phyloP scores from a whole-genome alignment of 2,888 invertebrate species.

The Clanis bilineata region DNA sequence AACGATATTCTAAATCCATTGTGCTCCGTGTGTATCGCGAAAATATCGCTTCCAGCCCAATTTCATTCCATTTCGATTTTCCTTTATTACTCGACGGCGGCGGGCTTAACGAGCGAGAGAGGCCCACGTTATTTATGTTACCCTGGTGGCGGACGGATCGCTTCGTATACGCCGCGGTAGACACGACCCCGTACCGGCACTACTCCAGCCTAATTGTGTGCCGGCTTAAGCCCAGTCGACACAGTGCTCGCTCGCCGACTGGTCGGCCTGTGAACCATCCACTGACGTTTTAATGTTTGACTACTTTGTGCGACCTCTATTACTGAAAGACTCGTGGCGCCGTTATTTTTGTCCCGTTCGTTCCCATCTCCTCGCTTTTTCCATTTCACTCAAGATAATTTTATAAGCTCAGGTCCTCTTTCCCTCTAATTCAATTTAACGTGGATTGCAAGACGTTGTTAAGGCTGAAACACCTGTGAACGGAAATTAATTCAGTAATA shows the following conservation, averaged over 20 bases:
- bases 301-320: conserved; percentile 36
- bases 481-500: neutral
- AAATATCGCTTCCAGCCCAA: conserved; percentile 79
- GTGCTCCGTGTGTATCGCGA: conserved; percentile 70
- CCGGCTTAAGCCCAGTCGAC: conserved; percentile 69
- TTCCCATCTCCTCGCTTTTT: neutral
- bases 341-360: neutral
- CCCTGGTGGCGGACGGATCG: conserved; percentile 79
- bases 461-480: neutral
- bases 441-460: neutral
- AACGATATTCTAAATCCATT: conserved; percentile 73
- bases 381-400: conserved; percentile 11
- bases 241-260: conserved; percentile 44
- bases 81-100: conserved; percentile 81
- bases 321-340: neutral
- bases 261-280: conserved; percentile 36
- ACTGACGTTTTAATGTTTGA: conserved; percentile 63
- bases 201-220: conserved; percentile 75
- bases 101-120: conserved; percentile 79
- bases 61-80: conserved; percentile 82
- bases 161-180: conserved; percentile 73
- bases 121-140: conserved; percentile 79
- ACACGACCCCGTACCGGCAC: conserved; percentile 64
- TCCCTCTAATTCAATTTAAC: conserved; percentile 4
- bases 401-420: conserved; percentile 11